Conservation (phyloP, 2,797 vertebrate genomes). For the Tapirus indicus region DNA sequence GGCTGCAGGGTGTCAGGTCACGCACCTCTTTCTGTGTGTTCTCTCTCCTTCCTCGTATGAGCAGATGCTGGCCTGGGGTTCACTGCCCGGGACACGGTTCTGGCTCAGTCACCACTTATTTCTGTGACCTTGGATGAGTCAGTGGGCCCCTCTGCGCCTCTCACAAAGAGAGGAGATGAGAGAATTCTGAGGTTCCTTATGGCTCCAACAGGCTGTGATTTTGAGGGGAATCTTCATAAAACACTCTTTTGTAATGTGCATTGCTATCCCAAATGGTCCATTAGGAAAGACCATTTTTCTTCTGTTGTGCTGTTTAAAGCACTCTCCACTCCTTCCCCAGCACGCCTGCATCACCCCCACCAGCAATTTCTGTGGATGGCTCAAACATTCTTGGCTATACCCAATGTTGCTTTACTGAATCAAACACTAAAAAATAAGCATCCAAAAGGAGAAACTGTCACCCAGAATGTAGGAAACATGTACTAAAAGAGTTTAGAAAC, state of each 20-base stretch:
- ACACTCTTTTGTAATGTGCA: not conserved
- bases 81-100: not conserved
- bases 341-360: not conserved
- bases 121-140: not conserved
- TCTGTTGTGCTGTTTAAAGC: not conserved
- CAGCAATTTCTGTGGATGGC: slow-evolving; percentile 10
- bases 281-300: not conserved
- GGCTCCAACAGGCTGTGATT: not conserved
- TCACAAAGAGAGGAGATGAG: not conserved
- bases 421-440: slow-evolving; percentile 64
- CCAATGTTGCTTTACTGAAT: slow-evolving; percentile 52
- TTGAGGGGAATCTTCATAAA: not conserved
- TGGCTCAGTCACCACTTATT: not conserved
- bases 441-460: slow-evolving; percentile 65
- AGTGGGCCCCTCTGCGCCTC: not conserved
- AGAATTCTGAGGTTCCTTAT: not conserved
- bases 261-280: rapidly evolving
- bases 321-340: not conserved
- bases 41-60: not conserved
- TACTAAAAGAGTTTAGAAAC: slow-evolving; percentile 61
- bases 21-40: not conserved
- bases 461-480: slow-evolving; percentile 66
- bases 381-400: slow-evolving; percentile 62
- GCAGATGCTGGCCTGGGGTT: not conserved
- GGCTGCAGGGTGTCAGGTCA: not conserved